Evolutionary conservation across 2,113 vertebrate genomes (phyloP), one percentile per base, ranked within the genome.

Genomic region (Picathartes gymnocephalus): DNA sequence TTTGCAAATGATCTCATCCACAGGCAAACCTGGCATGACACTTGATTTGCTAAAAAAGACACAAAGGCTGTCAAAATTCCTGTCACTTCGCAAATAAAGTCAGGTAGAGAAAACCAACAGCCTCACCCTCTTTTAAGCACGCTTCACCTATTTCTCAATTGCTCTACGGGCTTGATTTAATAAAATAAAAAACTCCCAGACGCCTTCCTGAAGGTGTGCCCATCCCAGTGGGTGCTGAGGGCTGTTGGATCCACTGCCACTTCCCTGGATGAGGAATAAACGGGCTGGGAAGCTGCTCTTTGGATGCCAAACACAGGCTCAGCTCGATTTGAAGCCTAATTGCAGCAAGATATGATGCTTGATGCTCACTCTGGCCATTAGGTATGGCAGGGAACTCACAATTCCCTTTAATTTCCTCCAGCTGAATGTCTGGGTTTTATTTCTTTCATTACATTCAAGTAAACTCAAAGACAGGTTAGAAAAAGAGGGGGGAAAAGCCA

Each of bases 1-100:
- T 98, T 96, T 95, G 94, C 96, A 95, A 94, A 97, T 97, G 97
- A 97, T 93, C 96, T 98, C 97, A 98, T 93, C 72, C 82, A 96
- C 93, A 93, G 96, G 94, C 95, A 96, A 95, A 97, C 95, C 94
- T 84, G 88, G 94, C 78, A 95, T 97, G 89, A 96, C 95, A 88
- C 78, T 95, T 94, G 90, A 94, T 95, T 93, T 81, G 90, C 95
- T 93, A 94, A 96, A 96, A 96, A 96, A 96, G 89, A 96, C 96
- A 94, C 81, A 92, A 95, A 96, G 94, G 54, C 77, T 90, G 74
- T 96, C 97, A 94, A 95, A 96, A 94, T 86, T 66, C 78, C 90
- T 80, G 95, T 95, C 92, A 95, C 86, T 86, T 54, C 5, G 28
- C 92, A 96, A 95, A 95, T 86, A 94, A 92, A 94, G 95, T 65